A percentile compares a stretch with the other conserved stretches of the same genome.
Conservation (phyloP, 2,888 invertebrate genomes). For the Phyto melanocephala region DNA sequence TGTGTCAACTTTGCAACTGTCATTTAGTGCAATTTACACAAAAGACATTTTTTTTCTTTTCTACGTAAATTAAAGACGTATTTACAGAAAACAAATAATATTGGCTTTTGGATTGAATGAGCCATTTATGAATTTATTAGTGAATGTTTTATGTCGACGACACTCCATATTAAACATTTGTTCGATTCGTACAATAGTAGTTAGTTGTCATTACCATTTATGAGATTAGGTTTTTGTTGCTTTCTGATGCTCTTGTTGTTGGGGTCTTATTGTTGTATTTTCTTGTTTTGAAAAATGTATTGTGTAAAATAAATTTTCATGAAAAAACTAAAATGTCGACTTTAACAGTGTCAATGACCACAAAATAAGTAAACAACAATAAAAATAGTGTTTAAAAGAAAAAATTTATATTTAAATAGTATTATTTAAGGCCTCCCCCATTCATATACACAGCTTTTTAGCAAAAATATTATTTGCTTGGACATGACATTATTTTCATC, state of each 20-base stretch:
- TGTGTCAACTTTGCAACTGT: constrained; percentile 35
- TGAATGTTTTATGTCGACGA: not conserved
- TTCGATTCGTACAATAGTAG: not conserved
- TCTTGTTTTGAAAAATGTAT: constrained; percentile 24
- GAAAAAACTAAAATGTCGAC: not conserved
- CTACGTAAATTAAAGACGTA: not conserved
- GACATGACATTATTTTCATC: not conserved
- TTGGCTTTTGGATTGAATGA: not conserved
- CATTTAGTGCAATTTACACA: constrained; percentile 21
- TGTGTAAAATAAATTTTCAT: constrained; percentile 22
- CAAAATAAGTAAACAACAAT: not conserved
- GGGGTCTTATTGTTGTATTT: not conserved
- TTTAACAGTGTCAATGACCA: constrained; percentile 40
- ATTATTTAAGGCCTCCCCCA: constrained; percentile 14
- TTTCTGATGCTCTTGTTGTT: not conserved
- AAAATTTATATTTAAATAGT: not conserved
- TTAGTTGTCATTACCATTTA: constrained; percentile 48
- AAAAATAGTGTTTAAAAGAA: not conserved
- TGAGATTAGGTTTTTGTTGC: not conserved
- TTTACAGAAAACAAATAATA: constrained; percentile 6
- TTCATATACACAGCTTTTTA: not conserved
- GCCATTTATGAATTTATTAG: not conserved
- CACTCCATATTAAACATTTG: not conserved
- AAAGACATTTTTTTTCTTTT: not conserved
- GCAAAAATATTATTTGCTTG: not conserved